Percentiles rank a stretch among this genome's conserved stretches.
Conservation (phyloP, 2,888 invertebrate genomes). For the Nephrotoma guestfalica region DNA sequence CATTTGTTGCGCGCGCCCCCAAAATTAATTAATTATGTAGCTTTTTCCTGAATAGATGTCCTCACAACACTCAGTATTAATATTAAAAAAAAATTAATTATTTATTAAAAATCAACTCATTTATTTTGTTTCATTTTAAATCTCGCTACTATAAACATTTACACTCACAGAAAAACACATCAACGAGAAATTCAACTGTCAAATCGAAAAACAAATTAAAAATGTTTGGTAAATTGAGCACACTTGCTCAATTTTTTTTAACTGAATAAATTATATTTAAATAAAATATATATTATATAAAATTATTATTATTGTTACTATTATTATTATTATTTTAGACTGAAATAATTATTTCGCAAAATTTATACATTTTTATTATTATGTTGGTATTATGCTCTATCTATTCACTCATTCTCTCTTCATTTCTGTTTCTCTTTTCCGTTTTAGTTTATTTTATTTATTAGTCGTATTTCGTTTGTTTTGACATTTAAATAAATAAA, state of each 20-base stretch:
- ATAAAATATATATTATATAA: not conserved
- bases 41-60: not conserved
- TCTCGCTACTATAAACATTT: not conserved
- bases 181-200: not conserved
- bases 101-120: not conserved
- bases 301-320: not conserved
- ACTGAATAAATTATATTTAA: not conserved
- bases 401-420: not conserved
- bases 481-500: not conserved
- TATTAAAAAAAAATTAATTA: not conserved
- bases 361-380: not conserved
- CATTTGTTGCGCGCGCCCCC: not conserved
- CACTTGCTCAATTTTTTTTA: not conserved
- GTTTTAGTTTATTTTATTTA: not conserved
- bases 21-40: not conserved
- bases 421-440: not conserved
- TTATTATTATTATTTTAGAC: not conserved
- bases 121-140: not conserved
- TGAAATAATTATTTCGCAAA: not conserved
- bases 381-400: not conserved
- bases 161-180: not conserved
- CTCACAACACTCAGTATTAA: not conserved
- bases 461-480: not conserved
- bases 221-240: not conserved
- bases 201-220: not conserved